These are phyloP conservation scores for Cheirogaleus medius DNA, from an alignment of 2,113 vertebrate species.

Conservation along the genomic window DNA sequence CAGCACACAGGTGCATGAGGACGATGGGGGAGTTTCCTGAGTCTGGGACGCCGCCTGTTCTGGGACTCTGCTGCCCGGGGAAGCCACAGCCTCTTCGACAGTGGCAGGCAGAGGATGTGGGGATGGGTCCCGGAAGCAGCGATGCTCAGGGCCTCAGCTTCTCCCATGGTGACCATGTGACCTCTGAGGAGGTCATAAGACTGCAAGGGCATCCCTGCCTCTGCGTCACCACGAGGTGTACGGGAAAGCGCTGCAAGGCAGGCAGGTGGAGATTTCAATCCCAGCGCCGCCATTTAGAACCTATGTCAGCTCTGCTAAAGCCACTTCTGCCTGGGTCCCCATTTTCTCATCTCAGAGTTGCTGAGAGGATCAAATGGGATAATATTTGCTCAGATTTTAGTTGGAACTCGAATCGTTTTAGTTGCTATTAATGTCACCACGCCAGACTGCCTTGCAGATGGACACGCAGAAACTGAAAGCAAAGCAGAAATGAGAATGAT, in stretches of 20 bases:
- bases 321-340: not conserved
- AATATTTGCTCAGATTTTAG: not conserved
- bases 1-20: accelerated
- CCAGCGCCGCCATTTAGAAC: not conserved
- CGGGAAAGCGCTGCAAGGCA: not conserved
- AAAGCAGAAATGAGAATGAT: not conserved
- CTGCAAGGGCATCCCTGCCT: not conserved
- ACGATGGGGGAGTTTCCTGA: not conserved
- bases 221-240: accelerated
- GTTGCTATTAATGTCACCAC: not conserved
- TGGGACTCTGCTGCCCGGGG: not conserved
- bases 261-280: not conserved
- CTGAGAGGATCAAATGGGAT: not conserved
- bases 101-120: not conserved
- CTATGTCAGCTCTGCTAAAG: not conserved
- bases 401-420: not conserved
- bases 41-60: not conserved
- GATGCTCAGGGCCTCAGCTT: not conserved
- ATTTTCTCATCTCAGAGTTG: not conserved
- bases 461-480: not conserved
- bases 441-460: not conserved
- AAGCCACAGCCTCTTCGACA: not conserved
- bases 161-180: not conserved
- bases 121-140: not conserved
- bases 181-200: not conserved